Percentiles rank a stretch among this genome's conserved stretches.
These are phyloP conservation scores for Erythrolamprus reginae DNA, from an alignment of 2,113 vertebrate species.

Conservation along the genomic window DNA sequence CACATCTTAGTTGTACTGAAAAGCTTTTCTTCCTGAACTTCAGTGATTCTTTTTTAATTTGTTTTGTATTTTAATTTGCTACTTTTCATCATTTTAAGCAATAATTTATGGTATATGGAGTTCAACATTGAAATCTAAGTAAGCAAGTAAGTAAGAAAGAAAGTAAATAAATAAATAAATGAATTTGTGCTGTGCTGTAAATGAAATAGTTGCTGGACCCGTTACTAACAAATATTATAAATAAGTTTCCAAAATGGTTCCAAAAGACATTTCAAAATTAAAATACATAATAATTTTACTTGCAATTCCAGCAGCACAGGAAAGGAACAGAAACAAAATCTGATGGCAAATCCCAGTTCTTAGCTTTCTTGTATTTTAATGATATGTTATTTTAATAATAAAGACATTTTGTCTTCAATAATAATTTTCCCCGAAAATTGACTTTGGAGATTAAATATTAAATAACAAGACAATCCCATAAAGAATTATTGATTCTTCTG, in stretches of 20 bases:
- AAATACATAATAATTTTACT: not conserved
- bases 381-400: conserved; percentile 1
- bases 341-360: not conserved
- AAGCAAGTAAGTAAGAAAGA: too few species aligned
- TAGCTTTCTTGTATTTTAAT: conserved; percentile 5
- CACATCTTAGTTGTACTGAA: not conserved
- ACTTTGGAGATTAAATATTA: conserved; percentile 45
- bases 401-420: conserved; percentile 23
- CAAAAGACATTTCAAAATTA: not conserved
- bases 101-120: not conserved
- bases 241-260: not conserved
- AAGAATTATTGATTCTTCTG: conserved; percentile 37
- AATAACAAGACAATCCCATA: not conserved
- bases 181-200: not conserved
- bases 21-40: not conserved
- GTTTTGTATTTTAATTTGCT: not conserved
- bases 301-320: not conserved
- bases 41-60: not conserved
- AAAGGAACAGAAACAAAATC: not conserved
- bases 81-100: not conserved
- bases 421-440: conserved; percentile 34
- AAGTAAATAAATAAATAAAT: too few species aligned
- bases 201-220: not conserved
- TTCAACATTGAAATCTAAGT: too few species aligned
- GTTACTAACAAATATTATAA: not conserved